phyloP scores from a whole-genome alignment of 2,113 vertebrate species.

The Zosterops lateralis region DNA sequence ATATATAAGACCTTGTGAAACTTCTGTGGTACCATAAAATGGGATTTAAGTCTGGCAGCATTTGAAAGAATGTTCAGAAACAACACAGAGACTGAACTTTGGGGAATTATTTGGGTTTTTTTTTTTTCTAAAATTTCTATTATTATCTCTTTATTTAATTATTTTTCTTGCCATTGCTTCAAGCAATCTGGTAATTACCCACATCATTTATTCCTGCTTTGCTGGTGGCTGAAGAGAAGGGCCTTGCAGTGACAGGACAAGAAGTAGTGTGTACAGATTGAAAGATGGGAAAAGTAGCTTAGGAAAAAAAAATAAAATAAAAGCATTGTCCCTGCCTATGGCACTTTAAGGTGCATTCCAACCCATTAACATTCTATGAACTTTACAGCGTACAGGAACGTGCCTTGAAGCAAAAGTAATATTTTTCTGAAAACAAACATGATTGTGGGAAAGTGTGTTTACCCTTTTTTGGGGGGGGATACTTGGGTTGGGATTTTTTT shows the following conservation, averaged over 20 bases:
- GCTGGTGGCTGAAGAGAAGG: not conserved
- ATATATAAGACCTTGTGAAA: not conserved
- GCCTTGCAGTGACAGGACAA: not conserved
- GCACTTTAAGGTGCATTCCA: not conserved
- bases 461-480: not conserved
- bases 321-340: not conserved
- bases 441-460: not conserved
- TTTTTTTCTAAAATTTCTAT: not conserved
- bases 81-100: not conserved
- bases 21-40: constrained; percentile 26
- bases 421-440: not conserved
- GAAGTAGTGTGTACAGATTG: not conserved
- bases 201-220: not conserved
- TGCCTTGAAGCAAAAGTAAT: not conserved
- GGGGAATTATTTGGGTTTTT: not conserved
- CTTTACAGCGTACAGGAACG: not conserved
- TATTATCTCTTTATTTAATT: not conserved
- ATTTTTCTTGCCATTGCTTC: not conserved
- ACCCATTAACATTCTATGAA: not conserved
- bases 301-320: not conserved
- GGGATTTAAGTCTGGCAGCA: constrained; percentile 12
- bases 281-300: not conserved
- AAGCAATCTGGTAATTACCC: not conserved
- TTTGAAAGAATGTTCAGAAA: not conserved
- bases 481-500: accelerated